A percentile compares a stretch with the other conserved stretches of the same genome.
Evolutionary conservation across 2,888 invertebrate species (phyloP).

Genomic region (Hydrotaea diabolus): DNA sequence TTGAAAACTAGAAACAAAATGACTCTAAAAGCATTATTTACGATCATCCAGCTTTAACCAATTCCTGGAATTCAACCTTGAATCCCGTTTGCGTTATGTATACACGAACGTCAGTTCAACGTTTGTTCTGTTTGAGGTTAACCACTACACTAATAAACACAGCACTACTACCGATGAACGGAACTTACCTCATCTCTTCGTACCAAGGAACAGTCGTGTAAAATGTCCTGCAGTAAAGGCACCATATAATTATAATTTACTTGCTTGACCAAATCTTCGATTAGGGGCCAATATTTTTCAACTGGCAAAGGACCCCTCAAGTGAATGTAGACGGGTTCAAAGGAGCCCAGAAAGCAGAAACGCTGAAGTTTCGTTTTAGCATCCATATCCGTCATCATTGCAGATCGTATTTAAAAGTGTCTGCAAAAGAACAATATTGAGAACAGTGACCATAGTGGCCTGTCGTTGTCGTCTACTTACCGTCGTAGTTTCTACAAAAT

Average conservation of each 20-base stretch:
- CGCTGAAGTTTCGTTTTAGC: slow-evolving; percentile 70
- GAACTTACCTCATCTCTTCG: slow-evolving; percentile 77
- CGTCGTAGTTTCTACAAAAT: neutral
- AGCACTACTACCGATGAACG: no score
- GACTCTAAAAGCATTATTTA: no score
- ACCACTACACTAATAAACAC: no score
- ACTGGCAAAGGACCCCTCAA: slow-evolving; percentile 66
- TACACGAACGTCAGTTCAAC: no score
- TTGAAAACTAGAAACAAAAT: no score
- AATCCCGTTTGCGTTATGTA: no score
- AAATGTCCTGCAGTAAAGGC: slow-evolving; percentile 66
- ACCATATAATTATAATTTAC: slow-evolving; percentile 69
- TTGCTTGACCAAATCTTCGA: slow-evolving; percentile 67
- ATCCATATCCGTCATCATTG: slow-evolving; percentile 58
- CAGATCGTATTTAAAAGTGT: neutral
- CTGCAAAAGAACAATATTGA: neutral
- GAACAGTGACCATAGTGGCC: slow-evolving; percentile 38
- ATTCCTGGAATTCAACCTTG: no score
- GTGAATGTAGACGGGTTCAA: slow-evolving; percentile 73
- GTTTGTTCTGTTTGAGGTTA: no score
- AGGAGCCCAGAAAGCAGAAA: slow-evolving; percentile 74
- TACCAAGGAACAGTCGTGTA: slow-evolving; percentile 68
- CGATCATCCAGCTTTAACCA: no score
- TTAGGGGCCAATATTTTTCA: slow-evolving; percentile 47
- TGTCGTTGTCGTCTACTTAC: slow-evolving; percentile 15